Evolutionary conservation across 2,888 invertebrate species (phyloP).

Genomic region (Troilus luridus): DNA sequence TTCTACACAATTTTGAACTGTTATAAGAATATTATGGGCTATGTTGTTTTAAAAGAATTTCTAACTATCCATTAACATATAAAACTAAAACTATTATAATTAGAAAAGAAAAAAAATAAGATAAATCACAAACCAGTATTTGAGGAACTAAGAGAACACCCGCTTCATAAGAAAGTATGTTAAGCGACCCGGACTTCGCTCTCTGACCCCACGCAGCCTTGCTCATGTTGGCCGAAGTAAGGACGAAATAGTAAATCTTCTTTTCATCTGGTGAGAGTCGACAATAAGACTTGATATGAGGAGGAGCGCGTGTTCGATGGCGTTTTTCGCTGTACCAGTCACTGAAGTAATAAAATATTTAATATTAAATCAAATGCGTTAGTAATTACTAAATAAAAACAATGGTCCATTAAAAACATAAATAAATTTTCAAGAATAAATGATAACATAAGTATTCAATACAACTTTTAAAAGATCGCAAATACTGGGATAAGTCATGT

Average conservation of each 20-base stretch:
- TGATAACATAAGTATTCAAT: not conserved
- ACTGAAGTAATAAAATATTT: conserved; percentile 70
- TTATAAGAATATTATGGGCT: no score
- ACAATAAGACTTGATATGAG: conserved; percentile 94
- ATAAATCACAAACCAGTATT: conserved; percentile 78
- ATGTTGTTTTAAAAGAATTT: no score
- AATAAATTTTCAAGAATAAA: not conserved
- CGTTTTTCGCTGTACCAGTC: conserved; percentile 86
- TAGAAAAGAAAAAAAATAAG: not conserved
- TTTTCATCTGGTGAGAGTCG: conserved; percentile 79
- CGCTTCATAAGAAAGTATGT: conserved; percentile 89
- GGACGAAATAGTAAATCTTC: conserved; percentile 84
- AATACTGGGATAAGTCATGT: no score
- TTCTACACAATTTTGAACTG: no score
- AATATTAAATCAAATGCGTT: not conserved
- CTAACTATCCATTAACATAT: no score
- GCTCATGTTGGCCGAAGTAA: conserved; percentile 95
- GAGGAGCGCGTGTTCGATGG: conserved; percentile 86
- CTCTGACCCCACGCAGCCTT: conserved; percentile 96
- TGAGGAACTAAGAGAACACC: conserved; percentile 91
- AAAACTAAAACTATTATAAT: no score
- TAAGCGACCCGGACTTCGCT: conserved; percentile 74
- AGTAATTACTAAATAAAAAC: not conserved
- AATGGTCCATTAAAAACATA: not conserved
- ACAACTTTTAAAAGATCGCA: not conserved